Evolutionary conservation across 2,113 vertebrate species (phyloP).

Genomic region (Octodon degus): DNA sequence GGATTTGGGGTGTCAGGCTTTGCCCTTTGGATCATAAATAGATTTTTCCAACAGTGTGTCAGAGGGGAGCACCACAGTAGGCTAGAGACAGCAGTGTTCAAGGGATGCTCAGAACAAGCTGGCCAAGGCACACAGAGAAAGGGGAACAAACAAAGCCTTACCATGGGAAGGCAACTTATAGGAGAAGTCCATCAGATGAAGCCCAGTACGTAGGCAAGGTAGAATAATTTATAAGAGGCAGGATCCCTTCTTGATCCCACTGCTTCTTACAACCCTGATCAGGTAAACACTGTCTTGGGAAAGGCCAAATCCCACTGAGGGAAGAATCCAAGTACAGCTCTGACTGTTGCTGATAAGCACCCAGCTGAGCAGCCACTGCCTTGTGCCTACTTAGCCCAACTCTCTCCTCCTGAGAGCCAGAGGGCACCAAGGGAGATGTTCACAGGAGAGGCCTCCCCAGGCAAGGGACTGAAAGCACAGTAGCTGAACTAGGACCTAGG

Average conservation of each 20-base stretch:
- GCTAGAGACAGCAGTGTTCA: background rate
- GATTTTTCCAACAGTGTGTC: background rate
- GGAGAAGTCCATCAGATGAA: background rate
- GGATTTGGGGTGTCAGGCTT: background rate
- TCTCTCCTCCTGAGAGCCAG: background rate
- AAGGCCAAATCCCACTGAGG: background rate
- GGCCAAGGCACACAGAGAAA: background rate
- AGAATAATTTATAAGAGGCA: background rate
- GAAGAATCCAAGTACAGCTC: background rate
- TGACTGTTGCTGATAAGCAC: background rate
- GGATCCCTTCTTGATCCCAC: background rate
- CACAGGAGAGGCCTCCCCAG: background rate
- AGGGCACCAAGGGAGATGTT: background rate
- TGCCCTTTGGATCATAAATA: slow-evolving; percentile 15
- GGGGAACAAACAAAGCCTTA: background rate
- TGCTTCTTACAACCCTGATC: background rate
- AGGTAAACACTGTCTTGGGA: background rate
- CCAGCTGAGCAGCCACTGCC: background rate
- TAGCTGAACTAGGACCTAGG: background rate
- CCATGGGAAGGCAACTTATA: background rate
- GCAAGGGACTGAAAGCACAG: background rate
- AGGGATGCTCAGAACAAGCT: background rate
- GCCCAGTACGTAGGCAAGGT: background rate
- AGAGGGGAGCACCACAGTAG: background rate
- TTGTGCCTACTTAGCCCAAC: background rate